Percentiles rank a stretch among this genome's conserved stretches.
Conservation (phyloP, 2,113 vertebrate genomes). For the Riparia riparia region DNA sequence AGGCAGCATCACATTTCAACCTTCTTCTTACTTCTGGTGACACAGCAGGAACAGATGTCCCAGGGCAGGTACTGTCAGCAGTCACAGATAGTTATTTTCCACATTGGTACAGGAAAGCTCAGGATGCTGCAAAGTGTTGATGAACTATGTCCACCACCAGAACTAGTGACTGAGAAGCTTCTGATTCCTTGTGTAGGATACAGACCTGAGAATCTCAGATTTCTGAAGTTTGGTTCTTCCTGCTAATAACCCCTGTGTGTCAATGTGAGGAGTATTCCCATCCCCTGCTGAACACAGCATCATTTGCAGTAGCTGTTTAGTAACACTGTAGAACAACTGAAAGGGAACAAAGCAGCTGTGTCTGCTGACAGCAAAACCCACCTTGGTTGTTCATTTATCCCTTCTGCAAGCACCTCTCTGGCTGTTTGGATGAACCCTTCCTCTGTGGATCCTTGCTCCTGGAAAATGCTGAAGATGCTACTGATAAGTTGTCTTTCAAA, state of each 20-base stretch:
- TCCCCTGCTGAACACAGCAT: neutral
- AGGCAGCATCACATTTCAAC: neutral
- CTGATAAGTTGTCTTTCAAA: neutral
- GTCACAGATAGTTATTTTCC: neutral
- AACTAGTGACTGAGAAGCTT: neutral
- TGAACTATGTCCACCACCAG: neutral
- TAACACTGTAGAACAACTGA: neutral
- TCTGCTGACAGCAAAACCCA: neutral
- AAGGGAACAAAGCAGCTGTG: neutral
- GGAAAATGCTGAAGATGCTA: neutral
- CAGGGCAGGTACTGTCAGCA: neutral
- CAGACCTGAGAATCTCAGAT: neutral
- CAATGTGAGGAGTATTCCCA: neutral
- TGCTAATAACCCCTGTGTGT: neutral
- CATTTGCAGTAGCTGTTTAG: neutral
- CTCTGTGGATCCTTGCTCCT: neutral
- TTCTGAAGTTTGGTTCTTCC: neutral
- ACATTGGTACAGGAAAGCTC: neutral
- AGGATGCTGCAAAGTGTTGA: neutral
- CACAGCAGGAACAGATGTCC: neutral
- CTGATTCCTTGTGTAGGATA: neutral
- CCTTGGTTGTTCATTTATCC: neutral
- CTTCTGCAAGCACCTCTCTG: neutral
- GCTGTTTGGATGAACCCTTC: neutral
- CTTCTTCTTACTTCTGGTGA: neutral